Base-by-base conservation (phyloP, 1,140 invertebrate species). In the Drosophila paulistorum region DNA sequence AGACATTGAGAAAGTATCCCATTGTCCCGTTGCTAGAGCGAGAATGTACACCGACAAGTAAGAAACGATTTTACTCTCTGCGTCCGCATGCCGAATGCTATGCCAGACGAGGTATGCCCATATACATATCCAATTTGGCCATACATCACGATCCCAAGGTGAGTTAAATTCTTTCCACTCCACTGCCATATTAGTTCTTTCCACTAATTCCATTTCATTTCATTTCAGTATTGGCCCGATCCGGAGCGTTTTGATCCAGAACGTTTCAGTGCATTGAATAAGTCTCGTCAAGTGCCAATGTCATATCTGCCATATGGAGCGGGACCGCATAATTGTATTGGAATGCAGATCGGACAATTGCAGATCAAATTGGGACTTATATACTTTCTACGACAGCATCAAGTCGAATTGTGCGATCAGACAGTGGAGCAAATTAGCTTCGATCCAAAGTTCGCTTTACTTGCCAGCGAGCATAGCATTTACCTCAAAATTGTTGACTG, bases 241-340 rank as follows among this genome's bases (percentile, higher is more conserved):
- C 91, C 91, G 42, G 80, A 90, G n/a, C 83, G 76, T 23, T 92
- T 92, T 51, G 91, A 92, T 74, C 92, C 92, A 37, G 91, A 92
- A 41, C 86, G 92, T 51, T 92, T 92, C 45, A 81, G 33, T 30
- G 72, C 79, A 0, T 81, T 79, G n/a, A 91, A 92, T 55, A 81
- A 83, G 45, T 48, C 74, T 0, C 68, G 57, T 14, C 90, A 91
- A 7, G 72, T 66, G 6, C 90, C 84, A 33, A 91, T 90, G 84
- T 82, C 91, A n/a, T 92, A 94, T 83, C 76, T 96, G 57, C 95
- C 95, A 1, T 96, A 96, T 73, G 94, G 95, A 2, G 94, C 94
- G 4, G 95, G 95, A 3, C 93, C 93, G 1, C 92, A 94, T 65
- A 93, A 94, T 65, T 95, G 95, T 74, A 94, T 95, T 67, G 95